Conservation (phyloP, 2,113 vertebrate genomes). For the Taurulus bubalis region DNA sequence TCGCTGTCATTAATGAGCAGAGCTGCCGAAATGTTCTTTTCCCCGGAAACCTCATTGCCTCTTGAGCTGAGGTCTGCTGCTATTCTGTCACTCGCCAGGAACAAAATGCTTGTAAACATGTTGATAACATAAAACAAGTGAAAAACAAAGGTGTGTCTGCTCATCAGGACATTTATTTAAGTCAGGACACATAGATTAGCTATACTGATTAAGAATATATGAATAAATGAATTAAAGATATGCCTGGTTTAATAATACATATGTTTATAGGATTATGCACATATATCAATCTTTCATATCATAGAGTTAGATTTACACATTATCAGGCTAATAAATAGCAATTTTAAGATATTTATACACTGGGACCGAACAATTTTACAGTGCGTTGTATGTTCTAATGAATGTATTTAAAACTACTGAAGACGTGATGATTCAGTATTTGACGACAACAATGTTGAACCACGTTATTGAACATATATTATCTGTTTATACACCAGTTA, state of each 20-base stretch:
- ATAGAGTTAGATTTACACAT: not conserved
- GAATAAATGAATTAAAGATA: not conserved
- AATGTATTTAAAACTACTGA: not conserved
- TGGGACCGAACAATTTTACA: not conserved
- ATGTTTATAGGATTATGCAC: not conserved
- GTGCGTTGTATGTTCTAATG: not conserved
- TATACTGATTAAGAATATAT: not conserved
- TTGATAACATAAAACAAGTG: not conserved
- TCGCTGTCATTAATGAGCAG: conserved; percentile 8
- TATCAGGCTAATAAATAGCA: not conserved
- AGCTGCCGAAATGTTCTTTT: not conserved
- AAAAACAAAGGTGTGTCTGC: not conserved
- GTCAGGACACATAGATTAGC: not conserved
- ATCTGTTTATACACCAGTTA: not conserved
- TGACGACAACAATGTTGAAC: not conserved
- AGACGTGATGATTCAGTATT: not conserved
- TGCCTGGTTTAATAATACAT: not conserved
- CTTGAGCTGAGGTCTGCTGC: not conserved
- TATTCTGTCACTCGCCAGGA: not conserved
- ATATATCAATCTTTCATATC: not conserved
- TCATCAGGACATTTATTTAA: not conserved
- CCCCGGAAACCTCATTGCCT: no score
- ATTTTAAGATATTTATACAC: not conserved
- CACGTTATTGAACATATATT: not conserved
- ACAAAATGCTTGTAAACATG: conserved; percentile 2